Evolutionary conservation across 2,797 vertebrate species (phyloP).

Genomic region (Coilia nasus): DNA sequence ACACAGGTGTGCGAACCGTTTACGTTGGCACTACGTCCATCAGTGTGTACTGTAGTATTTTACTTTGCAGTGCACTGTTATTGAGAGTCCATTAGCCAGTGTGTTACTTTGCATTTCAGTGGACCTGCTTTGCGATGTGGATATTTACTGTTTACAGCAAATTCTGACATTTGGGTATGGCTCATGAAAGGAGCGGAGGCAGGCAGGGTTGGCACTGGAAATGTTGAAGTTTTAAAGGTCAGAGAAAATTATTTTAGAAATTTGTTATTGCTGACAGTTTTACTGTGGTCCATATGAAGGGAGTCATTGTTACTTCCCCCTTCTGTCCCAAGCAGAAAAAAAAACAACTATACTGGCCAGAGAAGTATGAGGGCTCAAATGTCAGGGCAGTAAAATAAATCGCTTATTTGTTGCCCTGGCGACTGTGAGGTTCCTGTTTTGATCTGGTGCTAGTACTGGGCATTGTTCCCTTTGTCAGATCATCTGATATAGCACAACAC

Average conservation of each 20-base stretch:
- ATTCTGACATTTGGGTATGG: background rate
- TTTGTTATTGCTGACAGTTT: slow-evolving; percentile 59
- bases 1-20: background rate
- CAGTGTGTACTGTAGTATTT: background rate
- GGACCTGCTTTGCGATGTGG: slow-evolving; percentile 36
- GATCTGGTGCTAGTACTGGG: slow-evolving; percentile 44
- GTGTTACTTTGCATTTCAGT: slow-evolving; percentile 45
- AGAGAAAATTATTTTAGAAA: slow-evolving; percentile 59
- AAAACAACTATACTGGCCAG: slow-evolving; percentile 60
- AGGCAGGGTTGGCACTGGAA: slow-evolving; percentile 42
- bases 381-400: slow-evolving; percentile 69
- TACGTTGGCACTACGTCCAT: background rate
- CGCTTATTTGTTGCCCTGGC: slow-evolving; percentile 58
- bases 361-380: slow-evolving; percentile 67
- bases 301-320: slow-evolving; percentile 53
- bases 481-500: background rate
- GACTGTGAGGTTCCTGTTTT: slow-evolving; percentile 67
- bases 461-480: slow-evolving; percentile 58
- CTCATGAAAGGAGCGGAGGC: slow-evolving; percentile 21
- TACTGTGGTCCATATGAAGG: slow-evolving; percentile 61
- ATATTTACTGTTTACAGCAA: slow-evolving; percentile 41
- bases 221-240: slow-evolving; percentile 51
- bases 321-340: slow-evolving; percentile 41
- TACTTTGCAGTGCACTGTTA: slow-evolving; percentile 31
- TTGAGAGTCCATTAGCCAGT: slow-evolving; percentile 34